These are phyloP conservation scores for Athalia cordata DNA, from an alignment of 2,888 invertebrate species.

Conservation along the genomic window DNA sequence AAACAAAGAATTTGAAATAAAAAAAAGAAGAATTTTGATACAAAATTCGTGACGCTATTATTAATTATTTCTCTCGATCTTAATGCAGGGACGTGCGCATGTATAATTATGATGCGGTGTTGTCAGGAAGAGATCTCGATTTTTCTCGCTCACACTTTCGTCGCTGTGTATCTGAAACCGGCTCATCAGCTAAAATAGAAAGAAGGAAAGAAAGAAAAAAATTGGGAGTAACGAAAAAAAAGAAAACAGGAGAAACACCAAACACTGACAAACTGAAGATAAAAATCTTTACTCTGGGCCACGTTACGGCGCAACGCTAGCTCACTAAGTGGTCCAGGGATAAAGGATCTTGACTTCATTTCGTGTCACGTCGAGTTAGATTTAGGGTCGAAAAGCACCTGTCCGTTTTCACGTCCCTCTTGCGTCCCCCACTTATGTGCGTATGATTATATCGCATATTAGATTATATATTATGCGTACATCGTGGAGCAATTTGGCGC, in stretches of 20 bases:
- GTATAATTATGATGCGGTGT: too few relatives aligned
- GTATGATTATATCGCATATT: conserved; percentile 1
- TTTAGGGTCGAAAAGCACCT: conserved; percentile 54
- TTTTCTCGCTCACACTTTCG: too few relatives aligned
- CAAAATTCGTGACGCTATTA: background rate
- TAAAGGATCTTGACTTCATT: conserved; percentile 55
- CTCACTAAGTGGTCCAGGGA: conserved; percentile 60
- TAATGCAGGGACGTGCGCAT: too few relatives aligned
- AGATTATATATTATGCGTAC: background rate
- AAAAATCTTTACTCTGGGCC: conserved; percentile 55
- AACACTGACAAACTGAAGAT: conserved; percentile 57
- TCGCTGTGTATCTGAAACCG: too few relatives aligned
- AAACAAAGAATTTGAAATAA: background rate
- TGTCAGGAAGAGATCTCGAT: too few relatives aligned
- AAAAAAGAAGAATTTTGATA: background rate
- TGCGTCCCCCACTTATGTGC: conserved; percentile 46
- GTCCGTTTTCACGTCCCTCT: conserved; percentile 51
- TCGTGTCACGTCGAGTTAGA: conserved; percentile 54
- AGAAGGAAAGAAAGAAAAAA: too few relatives aligned
- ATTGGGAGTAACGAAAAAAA: too few relatives aligned
- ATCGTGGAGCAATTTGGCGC: conserved; percentile 17
- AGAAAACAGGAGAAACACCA: background rate
- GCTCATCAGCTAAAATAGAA: too few relatives aligned
- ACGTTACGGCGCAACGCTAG: conserved; percentile 48
- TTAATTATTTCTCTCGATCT: conserved; percentile 23